Evolutionary conservation across 2,113 vertebrate species (phyloP).

Genomic region (Percopsis transmontana): DNA sequence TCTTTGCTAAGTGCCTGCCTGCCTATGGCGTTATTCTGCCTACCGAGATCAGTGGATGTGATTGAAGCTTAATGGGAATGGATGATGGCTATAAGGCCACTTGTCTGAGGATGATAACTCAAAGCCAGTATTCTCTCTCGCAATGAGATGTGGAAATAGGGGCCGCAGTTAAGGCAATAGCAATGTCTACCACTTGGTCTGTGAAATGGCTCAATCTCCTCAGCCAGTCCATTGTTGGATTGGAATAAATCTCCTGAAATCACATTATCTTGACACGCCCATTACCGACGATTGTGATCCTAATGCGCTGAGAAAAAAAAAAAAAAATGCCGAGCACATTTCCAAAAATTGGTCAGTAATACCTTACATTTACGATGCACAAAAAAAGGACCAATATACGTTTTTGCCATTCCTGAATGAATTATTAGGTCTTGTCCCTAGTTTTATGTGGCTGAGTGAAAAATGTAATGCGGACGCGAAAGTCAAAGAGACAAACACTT

Average conservation of each 20-base stretch:
- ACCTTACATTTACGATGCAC: constrained; percentile 4
- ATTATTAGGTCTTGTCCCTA: background rate
- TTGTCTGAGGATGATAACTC: constrained; percentile 67
- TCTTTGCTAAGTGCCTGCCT: constrained; percentile 29
- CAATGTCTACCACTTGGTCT: constrained; percentile 64
- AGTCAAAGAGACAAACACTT: background rate
- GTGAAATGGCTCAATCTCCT: constrained; percentile 71
- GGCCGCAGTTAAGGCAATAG: constrained; percentile 56
- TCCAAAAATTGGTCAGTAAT: constrained; percentile 17
- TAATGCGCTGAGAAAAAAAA: constrained; percentile 19
- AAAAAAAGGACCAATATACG: constrained; percentile 3
- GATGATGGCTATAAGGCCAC: constrained; percentile 66
- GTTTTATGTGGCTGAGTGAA: background rate
- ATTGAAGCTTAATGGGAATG: constrained; percentile 67
- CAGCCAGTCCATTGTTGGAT: constrained; percentile 53
- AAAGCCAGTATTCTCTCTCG: constrained; percentile 64
- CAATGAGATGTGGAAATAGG: constrained; percentile 63
- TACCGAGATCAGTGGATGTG: constrained; percentile 54
- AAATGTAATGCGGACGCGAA: background rate
- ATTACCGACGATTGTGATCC: constrained; percentile 42
- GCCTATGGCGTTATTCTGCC: constrained; percentile 43
- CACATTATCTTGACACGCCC: constrained; percentile 61
- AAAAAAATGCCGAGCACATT: constrained; percentile 19
- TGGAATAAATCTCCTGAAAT: constrained; percentile 71
- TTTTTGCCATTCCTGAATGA: background rate